Percentiles rank a stretch among this genome's conserved stretches.
Evolutionary conservation across 2,888 invertebrate species (phyloP).

Genomic region (Nysson spinosus): DNA sequence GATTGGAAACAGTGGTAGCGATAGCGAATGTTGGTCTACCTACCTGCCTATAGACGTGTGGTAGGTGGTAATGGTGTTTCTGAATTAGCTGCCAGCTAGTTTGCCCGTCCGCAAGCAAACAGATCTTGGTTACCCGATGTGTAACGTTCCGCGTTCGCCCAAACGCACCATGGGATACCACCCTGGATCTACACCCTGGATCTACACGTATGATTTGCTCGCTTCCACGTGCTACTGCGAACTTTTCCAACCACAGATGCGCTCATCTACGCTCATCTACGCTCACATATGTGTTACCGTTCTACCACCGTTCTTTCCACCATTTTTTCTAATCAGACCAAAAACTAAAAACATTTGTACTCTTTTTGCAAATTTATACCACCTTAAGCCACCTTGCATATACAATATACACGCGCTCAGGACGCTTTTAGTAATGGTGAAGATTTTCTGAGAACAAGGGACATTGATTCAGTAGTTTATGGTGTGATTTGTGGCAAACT

Average conservation of each 20-base stretch:
- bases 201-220: conserved; percentile 34
- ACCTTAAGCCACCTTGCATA: too few relatives aligned
- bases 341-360: too few relatives aligned
- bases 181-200: background rate
- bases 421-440: background rate
- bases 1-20: conserved; percentile 35
- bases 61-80: conserved; percentile 76
- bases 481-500: conserved; percentile 74
- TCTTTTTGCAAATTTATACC: too few relatives aligned
- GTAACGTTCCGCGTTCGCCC: conserved; percentile 73
- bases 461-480: conserved; percentile 71
- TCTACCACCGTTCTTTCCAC: too few relatives aligned
- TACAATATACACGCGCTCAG: too few relatives aligned
- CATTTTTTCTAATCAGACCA: too few relatives aligned
- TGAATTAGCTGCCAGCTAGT: conserved; percentile 76
- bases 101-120: conserved; percentile 77
- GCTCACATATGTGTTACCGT: too few relatives aligned
- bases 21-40: conserved; percentile 47
- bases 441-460: conserved; percentile 50
- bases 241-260: too few relatives aligned
- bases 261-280: too few relatives aligned
- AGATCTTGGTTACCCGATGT: conserved; percentile 77
- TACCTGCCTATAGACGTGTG: conserved; percentile 63
- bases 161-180: conserved; percentile 54
- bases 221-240: conserved; percentile 8